Evolutionary conservation across 2,113 vertebrate genomes (phyloP).

Genomic region (Nerophis lumbriciformis): DNA sequence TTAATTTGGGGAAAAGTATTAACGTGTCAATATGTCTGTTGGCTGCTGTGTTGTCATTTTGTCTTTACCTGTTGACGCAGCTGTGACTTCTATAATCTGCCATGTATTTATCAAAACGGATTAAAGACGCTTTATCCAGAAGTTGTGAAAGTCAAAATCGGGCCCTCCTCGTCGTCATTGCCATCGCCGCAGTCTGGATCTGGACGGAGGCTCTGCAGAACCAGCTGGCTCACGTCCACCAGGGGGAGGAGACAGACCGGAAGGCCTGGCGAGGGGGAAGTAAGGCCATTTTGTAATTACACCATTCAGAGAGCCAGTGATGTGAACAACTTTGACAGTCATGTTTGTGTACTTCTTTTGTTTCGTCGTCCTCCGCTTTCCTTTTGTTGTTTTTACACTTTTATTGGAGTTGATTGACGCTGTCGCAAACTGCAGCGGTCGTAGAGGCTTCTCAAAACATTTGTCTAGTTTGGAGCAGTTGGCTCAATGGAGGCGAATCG

Average conservation of each 20-base stretch:
- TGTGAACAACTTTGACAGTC: background rate
- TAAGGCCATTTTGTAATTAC: slow-evolving; percentile 38
- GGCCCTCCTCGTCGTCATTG: background rate
- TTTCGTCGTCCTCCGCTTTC: no score
- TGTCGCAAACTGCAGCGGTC: background rate
- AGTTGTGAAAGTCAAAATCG: slow-evolving; percentile 23
- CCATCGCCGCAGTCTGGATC: slow-evolving; percentile 42
- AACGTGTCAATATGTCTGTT: slow-evolving; percentile 15
- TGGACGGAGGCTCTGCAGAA: slow-evolving; percentile 33
- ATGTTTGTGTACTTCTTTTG: background rate
- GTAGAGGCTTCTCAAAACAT: slow-evolving; percentile 5
- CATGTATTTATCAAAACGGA: slow-evolving; percentile 51
- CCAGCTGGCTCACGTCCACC: slow-evolving; percentile 48
- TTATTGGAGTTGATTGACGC: background rate
- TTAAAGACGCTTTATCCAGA: slow-evolving; percentile 8
- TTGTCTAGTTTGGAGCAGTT: background rate
- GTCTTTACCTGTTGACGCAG: slow-evolving; percentile 34
- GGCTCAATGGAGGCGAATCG: background rate
- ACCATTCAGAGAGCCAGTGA: slow-evolving; percentile 22
- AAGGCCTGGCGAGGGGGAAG: slow-evolving; percentile 24
- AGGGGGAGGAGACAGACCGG: slow-evolving; percentile 14
- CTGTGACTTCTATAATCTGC: slow-evolving; percentile 38
- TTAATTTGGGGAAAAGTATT: slow-evolving; percentile 5
- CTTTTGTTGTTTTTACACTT: background rate
- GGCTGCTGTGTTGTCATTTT: slow-evolving; percentile 32